Evolutionary conservation across 2,113 vertebrate species (phyloP).

Genomic region (Peucedramus taeniatus): DNA sequence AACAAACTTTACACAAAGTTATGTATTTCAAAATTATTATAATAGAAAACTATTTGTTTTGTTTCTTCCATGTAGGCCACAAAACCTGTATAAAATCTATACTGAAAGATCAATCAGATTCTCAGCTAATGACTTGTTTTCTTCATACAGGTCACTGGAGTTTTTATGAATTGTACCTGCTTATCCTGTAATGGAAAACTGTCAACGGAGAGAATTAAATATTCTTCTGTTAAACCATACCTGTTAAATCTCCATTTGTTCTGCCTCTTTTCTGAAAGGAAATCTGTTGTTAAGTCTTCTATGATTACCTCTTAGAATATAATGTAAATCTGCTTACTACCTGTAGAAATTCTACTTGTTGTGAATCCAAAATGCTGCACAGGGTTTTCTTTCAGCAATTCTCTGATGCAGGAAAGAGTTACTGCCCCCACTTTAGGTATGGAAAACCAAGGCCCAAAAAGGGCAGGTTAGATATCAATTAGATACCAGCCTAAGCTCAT

Average conservation of each 20-base stretch:
- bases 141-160: background rate
- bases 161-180: background rate
- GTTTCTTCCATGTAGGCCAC: background rate
- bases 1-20: background rate
- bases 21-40: background rate
- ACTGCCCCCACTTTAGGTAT: background rate
- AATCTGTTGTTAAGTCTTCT: background rate
- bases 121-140: background rate
- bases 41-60: background rate
- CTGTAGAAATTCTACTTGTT: background rate
- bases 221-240: background rate
- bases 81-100: background rate
- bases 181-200: background rate
- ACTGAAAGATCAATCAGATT: background rate
- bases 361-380: background rate
- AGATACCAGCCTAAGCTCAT: background rate
- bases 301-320: background rate
- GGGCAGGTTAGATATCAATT: background rate
- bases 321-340: background rate
- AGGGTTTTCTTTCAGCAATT: background rate
- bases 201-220: background rate
- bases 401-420: background rate
- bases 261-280: background rate
- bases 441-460: background rate
- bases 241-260: background rate